Conservation (phyloP, 2,113 vertebrate species). For the Glaucidium brasilianum region DNA sequence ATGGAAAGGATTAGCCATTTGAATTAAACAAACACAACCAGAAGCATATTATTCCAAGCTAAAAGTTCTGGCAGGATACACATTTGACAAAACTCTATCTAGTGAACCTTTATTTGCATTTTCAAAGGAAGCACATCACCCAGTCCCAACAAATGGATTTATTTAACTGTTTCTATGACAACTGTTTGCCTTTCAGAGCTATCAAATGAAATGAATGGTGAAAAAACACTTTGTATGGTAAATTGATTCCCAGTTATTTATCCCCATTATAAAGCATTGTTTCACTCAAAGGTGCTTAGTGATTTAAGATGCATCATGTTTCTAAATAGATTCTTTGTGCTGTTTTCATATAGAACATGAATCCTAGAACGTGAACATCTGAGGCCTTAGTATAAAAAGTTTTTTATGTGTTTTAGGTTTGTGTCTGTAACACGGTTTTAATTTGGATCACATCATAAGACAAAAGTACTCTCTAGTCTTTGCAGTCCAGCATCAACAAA, state of each 20-base stretch:
- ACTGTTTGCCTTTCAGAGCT: constrained; percentile 61
- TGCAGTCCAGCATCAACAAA: background rate
- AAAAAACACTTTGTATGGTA: constrained; percentile 46
- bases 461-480: background rate
- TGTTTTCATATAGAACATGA: constrained; percentile 9
- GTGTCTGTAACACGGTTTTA: background rate
- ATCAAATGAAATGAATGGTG: constrained; percentile 41
- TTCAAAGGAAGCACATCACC: constrained; percentile 11
- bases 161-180: constrained; percentile 77
- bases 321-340: constrained; percentile 7
- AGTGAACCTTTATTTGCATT: constrained; percentile 28
- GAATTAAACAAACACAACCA: background rate
- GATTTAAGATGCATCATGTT: background rate
- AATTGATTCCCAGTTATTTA: constrained; percentile 31
- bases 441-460: background rate
- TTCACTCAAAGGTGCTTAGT: constrained; percentile 26
- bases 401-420: background rate
- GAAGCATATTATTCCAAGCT: background rate
- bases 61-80: constrained; percentile 1
- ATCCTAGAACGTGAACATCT: background rate
- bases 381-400: background rate
- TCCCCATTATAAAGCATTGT: background rate
- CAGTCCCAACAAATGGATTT: constrained; percentile 30
- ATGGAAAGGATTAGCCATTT: background rate
- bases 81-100: background rate